phyloP scores from a whole-genome alignment of 2,888 invertebrate species.

The Elmis aenea region DNA sequence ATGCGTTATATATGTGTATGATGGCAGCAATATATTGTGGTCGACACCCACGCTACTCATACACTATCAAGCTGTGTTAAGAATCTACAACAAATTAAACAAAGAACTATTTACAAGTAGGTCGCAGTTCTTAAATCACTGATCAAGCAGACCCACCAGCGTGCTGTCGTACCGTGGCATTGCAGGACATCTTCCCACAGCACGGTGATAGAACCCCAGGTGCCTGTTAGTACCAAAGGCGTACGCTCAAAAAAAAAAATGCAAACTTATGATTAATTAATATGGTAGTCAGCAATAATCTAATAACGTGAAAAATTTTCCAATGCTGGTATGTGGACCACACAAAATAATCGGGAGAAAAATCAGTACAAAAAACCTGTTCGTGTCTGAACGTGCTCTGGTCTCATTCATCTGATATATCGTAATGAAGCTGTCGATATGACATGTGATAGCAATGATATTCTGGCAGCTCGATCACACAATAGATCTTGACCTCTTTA shows the following conservation, averaged over 20 bases:
- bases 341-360: constrained; percentile 12
- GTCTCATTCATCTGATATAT: constrained; percentile 20
- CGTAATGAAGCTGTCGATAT: constrained; percentile 39
- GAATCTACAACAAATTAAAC: constrained; percentile 10
- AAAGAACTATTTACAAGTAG: constrained; percentile 16
- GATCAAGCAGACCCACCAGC: constrained; percentile 26
- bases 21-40: too few relatives aligned
- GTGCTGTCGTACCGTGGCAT: constrained; percentile 30
- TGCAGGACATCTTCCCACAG: constrained; percentile 29
- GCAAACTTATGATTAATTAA: not conserved
- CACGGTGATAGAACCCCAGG: constrained; percentile 25
- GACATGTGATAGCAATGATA: constrained; percentile 37
- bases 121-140: constrained; percentile 19
- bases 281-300: too few relatives aligned
- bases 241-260: not conserved
- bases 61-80: too few relatives aligned
- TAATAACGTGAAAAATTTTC: too few relatives aligned
- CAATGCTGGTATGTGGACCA: too few relatives aligned
- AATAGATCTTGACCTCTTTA: too few relatives aligned
- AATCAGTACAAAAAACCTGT: constrained; percentile 6
- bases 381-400: constrained; percentile 9
- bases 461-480: constrained; percentile 30
- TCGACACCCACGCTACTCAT: too few relatives aligned
- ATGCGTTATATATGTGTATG: too few relatives aligned
- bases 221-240: constrained; percentile 9